Percentiles rank a stretch among this genome's conserved stretches.
phyloP scores from a whole-genome alignment of 2,797 vertebrate species.

The Sebastes minor region DNA sequence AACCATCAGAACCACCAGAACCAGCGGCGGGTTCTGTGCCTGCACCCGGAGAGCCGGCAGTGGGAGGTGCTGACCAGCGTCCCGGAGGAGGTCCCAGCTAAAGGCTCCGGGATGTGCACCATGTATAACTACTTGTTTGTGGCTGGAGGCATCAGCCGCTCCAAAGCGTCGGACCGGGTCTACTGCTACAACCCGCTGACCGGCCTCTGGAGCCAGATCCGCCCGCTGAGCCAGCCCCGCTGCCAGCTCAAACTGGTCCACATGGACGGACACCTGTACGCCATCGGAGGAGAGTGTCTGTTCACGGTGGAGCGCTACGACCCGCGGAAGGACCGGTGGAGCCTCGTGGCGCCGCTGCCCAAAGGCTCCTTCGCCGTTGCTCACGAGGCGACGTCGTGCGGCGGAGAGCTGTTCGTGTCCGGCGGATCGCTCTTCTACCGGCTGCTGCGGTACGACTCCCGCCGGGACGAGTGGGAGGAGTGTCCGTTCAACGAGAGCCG shows the following conservation, averaged over 20 bases:
- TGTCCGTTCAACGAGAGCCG: conserved; percentile 92
- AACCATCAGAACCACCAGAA: conserved; percentile 40
- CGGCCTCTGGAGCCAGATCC: conserved; percentile 84
- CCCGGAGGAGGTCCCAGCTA: conserved; percentile 86
- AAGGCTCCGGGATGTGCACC: conserved; percentile 89
- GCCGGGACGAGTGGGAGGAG: conserved; percentile 92
- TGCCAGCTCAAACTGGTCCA: conserved; percentile 90
- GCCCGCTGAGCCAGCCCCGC: conserved; percentile 87
- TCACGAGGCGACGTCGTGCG: conserved; percentile 89
- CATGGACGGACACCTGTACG: conserved; percentile 90
- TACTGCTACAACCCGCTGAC: conserved; percentile 92
- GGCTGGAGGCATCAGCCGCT: conserved; percentile 86
- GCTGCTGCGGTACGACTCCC: conserved; percentile 90
- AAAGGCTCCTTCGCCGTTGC: conserved; percentile 92
- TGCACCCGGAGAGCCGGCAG: conserved; percentile 69
- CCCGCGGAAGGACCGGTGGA: conserved; percentile 90
- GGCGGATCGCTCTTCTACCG: conserved; percentile 94
- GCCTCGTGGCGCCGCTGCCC: conserved; percentile 87
- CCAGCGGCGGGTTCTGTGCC: conserved; percentile 79
- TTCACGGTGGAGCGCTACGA: conserved; percentile 94
- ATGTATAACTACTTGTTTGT: conserved; percentile 94
- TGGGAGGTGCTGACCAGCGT: conserved; percentile 88
- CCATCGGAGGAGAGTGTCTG: conserved; percentile 92
- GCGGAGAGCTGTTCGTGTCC: conserved; percentile 90
- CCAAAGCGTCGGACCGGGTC: conserved; percentile 87